Base-by-base conservation (phyloP, 2,888 invertebrate species). In the Caenorhabditis becei region DNA sequence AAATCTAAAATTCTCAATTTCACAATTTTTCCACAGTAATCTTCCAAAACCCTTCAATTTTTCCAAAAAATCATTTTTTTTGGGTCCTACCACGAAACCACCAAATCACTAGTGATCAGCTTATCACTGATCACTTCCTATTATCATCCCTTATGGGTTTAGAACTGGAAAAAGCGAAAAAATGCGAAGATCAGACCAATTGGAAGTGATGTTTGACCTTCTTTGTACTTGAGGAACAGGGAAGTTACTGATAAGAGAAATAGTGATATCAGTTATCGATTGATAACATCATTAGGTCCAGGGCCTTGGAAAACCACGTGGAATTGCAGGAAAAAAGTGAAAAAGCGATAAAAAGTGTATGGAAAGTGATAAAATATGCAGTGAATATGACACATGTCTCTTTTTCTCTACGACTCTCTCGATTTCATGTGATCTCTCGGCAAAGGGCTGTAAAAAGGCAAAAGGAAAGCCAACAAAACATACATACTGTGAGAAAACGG, bases 291-390 rank as follows among this genome's bases (percentile, higher is more conserved):
- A 49, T 14, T 16, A 16, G 20, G 16, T 49, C 20, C 8, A n/a
- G 26, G 51, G 18, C 11, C 23, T 8, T 11, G 51, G n/a, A 18
- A 18, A 41, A 41, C 2, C 37, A 23, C 14, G 20, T 26, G 41
- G 37, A 24, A 32, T 32, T 10, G 32, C 32, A 32, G 10, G 32
- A 32, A 32, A n/a, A n/a, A n/a, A n/a, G n/a, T n/a, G 49, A 35
- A 51, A 23, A 23, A 14, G 59, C 26, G 47, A 18, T 26, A 18
- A 54, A 58, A 56, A 67, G 69, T 49, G 44, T 28, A 54, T 67
- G 58, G 32, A 69, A 69, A 69, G 67, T 67, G 58, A 69, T 69
- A 69, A 69, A 69, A 69, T 69, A 69, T 69, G 69, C 69, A 67
- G 67, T 67, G 67, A 67, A 67, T 67, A 69, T 69, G 69, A 69